Evolutionary conservation across 1,140 invertebrate genomes (phyloP).

Genomic region (Oppia nitens): DNA sequence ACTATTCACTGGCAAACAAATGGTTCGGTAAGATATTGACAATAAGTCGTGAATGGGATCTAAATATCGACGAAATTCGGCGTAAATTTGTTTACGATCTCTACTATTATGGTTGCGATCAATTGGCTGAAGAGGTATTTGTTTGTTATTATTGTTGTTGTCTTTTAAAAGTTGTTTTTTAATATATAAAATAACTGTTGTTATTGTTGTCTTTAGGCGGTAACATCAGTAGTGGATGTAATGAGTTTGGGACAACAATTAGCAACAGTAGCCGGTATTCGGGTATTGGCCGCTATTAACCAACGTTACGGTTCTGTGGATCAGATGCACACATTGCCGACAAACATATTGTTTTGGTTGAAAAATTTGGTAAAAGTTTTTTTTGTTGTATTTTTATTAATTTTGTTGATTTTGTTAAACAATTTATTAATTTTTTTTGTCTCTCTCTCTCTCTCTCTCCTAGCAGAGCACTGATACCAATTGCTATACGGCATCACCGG

Average conservation of each 20-base stretch:
- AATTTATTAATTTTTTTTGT: slow-evolving; percentile 1
- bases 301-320: slow-evolving; percentile 38
- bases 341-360: slow-evolving; percentile 47
- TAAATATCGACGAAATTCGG: slow-evolving; percentile 53
- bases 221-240: slow-evolving; percentile 43
- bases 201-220: slow-evolving; percentile 29
- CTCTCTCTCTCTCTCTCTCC: too few relatives aligned
- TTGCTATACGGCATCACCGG: background rate
- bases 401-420: background rate
- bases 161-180: background rate
- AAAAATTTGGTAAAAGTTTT: slow-evolving; percentile 42
- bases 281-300: slow-evolving; percentile 44
- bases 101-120: slow-evolving; percentile 56
- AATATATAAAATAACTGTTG: background rate
- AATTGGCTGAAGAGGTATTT: slow-evolving; percentile 49
- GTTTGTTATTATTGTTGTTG: slow-evolving; percentile 1
- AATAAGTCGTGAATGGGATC: slow-evolving; percentile 57
- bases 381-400: background rate
- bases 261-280: slow-evolving; percentile 48
- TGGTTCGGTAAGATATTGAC: slow-evolving; percentile 47
- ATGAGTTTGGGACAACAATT: slow-evolving; percentile 44
- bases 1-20: slow-evolving; percentile 13
- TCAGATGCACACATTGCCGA: slow-evolving; percentile 46
- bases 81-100: slow-evolving; percentile 57
- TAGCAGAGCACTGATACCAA: slow-evolving; percentile 5